Evolutionary conservation across 2,797 vertebrate species (phyloP), one percentile per base, ranked within the genome.

Genomic region (Oreortyx pictus): DNA sequence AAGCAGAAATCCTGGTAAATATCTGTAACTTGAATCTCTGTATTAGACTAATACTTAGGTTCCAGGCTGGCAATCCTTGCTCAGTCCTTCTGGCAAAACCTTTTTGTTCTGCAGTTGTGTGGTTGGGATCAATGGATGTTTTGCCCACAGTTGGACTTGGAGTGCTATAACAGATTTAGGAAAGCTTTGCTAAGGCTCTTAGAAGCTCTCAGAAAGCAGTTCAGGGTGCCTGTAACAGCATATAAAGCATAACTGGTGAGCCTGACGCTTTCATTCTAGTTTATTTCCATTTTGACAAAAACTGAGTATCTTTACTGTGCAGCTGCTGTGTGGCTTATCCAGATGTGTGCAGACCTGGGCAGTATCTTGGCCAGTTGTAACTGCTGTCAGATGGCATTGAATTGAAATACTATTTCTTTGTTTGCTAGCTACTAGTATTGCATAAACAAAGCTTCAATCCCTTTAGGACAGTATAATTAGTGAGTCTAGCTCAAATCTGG

Each of bases 1-100:
- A 68, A 84, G 60, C 44, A 83, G 47, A 84, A 82, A 76, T 86
- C 35, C n/a, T 43, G 82, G 50, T 75, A 91, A 92, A 90, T 67
- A 89, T 68, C 44, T 22, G 1, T 23, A 77, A 82, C 43, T 31
- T 88, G 86, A 92, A 83, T 14, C 13, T 66, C 50, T 1, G 2
- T 14, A 31, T 85, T 79, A 70, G 60, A 54, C 61, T 70, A 39
- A 39, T 94, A 27, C 33, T 50, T 75, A 3, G 27, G 31, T 85
- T 90, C 75, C 72, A 91, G 62, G 64, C 46, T 41, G 84, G 50
- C 33, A 82, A 91, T 71, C 35, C 56, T 61, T 70, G 24, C 71
- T 78, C 46, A 65, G 39, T 88, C 77, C 68, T 90, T 92, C 65
- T 61, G 77, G 70, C 43, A 73, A 76, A 89, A 71, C 29, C 74